A percentile compares a stretch with the other conserved stretches of the same genome.
Evolutionary conservation across 2,888 invertebrate species (phyloP).

Genomic region (Lepidonotus clava): DNA sequence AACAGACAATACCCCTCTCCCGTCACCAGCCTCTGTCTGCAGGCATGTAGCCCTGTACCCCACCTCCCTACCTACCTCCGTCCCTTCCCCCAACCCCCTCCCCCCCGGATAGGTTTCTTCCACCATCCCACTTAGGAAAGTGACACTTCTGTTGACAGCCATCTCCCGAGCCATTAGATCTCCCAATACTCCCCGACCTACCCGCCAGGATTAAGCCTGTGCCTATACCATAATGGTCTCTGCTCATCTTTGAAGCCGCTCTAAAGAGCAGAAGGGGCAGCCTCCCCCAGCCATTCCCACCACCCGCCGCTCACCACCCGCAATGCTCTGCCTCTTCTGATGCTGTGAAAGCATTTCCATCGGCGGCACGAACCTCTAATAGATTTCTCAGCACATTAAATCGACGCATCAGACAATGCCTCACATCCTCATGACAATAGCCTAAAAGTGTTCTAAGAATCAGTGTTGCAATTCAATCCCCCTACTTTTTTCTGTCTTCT

Average conservation of each 20-base stretch:
- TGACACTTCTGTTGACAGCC: slow-evolving; percentile 44
- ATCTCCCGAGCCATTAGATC: slow-evolving; percentile 23
- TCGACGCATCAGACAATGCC: slow-evolving; percentile 31
- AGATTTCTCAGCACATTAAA: slow-evolving; percentile 44
- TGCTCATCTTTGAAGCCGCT: neutral
- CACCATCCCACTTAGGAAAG: neutral
- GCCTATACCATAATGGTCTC: neutral
- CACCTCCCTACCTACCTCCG: neutral
- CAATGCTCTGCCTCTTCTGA: too few species aligned
- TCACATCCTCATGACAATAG: neutral
- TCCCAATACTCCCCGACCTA: neutral
- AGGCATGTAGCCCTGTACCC: neutral
- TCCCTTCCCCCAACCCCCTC: neutral
- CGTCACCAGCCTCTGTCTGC: neutral
- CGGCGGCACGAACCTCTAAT: neutral
- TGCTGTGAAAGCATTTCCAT: too few species aligned
- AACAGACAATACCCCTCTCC: slow-evolving; percentile 11
- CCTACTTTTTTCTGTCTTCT: too few species aligned
- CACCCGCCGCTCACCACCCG: too few species aligned
- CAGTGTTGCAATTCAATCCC: neutral
- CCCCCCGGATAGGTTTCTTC: slow-evolving; percentile 19
- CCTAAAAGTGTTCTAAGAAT: neutral
- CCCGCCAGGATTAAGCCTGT: neutral
- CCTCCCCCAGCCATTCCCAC: too few species aligned
- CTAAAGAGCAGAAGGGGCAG: too few species aligned